Base-by-base conservation (phyloP, 1,140 invertebrate species). In the Temnothorax longispinosus region DNA sequence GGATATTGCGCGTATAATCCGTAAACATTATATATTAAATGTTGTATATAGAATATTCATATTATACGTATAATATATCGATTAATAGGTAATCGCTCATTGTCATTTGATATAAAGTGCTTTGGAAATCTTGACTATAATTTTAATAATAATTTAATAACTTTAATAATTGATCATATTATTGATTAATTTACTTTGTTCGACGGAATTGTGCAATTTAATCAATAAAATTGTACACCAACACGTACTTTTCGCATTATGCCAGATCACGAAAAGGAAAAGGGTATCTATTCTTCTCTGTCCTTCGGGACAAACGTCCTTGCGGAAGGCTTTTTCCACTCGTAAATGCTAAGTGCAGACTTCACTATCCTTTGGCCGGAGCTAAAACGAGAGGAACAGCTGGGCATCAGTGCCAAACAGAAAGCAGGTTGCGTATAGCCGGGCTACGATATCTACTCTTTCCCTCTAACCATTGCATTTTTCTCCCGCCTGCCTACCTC, bases 331-430 rank as follows among this genome's bases (percentile, higher is more conserved):
- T 75, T 50, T 75, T 60, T 50, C 54, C 27, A 44, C 62, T 81
- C 32, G 64, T 81, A 86, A 86, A 89, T 72, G 62, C 50, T 78
- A 80, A 90, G 60, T 54, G 64, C 60, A 56, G 78, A 87, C 85
- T 77, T 47, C 41, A 52, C 69, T 38, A 76, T 85, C 78, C 54
- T 81, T 84, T 65, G 84, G 32, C 56, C 50, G n/a, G 41, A 72
- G 58, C 52, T 71, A 52, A 88, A 87, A 81, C 60, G 71, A 76
- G 86, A 86, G 87, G 77, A 92, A 92, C 92, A 92, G 92, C 93
- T 93, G 93, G 65, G 92, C 89, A 87, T 84, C 86, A 87, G 93
- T 92, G 89, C 88, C 85, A 89, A 91, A 93, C 87, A 88, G 84
- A 88, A 84, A 90, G 91, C 92, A 91, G 89, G 91, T 93, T 90